Percentiles rank a stretch among this genome's conserved stretches.
phyloP scores from a whole-genome alignment of 2,888 invertebrate species.

The Anarsia innoxiella region DNA sequence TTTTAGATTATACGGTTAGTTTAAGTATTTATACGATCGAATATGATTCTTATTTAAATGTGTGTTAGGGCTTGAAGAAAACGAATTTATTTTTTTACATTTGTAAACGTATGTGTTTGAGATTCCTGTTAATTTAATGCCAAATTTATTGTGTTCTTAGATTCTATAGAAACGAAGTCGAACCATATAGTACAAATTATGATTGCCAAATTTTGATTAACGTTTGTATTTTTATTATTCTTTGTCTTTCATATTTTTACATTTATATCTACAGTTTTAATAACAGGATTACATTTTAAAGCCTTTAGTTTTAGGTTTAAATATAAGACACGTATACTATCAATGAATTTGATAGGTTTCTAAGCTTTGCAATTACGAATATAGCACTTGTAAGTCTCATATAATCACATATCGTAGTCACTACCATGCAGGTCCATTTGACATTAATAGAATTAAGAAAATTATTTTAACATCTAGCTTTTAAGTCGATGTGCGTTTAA shows the following conservation, averaged over 20 bases:
- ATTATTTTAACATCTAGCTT: constrained; percentile 22
- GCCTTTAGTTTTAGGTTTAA: constrained; percentile 3
- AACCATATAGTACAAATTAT: constrained; percentile 12
- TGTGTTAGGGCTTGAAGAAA: not conserved
- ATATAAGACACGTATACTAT: constrained; percentile 2
- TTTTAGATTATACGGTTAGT: constrained; percentile 3
- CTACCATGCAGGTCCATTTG: constrained; percentile 21
- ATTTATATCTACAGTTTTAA: no score
- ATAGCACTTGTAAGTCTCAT: constrained; percentile 21
- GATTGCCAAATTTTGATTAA: constrained; percentile 26
- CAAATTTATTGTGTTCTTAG: constrained; percentile 6
- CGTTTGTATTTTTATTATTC: constrained; percentile 4
- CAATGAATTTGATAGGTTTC: constrained; percentile 11
- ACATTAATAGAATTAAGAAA: constrained; percentile 13
- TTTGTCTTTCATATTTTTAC: constrained; percentile 3
- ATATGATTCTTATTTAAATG: constrained; percentile 5
- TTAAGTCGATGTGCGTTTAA: constrained; percentile 38
- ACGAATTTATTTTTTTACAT: constrained; percentile 6
- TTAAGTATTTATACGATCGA: constrained; percentile 6
- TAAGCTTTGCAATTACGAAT: constrained; percentile 15
- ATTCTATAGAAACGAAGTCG: not conserved
- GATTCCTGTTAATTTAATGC: constrained; percentile 1
- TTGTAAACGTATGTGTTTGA: not conserved
- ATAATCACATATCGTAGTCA: constrained; percentile 37
- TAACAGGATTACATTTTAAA: no score